These are phyloP conservation scores for Pseudomugil gertrudae DNA, from an alignment of 2,797 vertebrate genomes.

Conservation along the genomic window DNA sequence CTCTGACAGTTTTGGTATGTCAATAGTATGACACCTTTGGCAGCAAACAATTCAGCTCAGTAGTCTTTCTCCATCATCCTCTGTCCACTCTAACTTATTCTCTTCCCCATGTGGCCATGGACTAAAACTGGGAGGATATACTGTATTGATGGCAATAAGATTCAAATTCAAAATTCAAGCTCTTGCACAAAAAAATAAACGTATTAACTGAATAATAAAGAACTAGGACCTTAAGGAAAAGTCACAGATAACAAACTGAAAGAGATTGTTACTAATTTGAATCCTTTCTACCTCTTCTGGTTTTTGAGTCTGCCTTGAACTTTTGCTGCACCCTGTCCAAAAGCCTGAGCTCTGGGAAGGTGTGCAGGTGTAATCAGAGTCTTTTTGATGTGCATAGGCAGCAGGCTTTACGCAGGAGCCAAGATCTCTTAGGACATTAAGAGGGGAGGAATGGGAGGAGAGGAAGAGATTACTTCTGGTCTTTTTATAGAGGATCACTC, in stretches of 20 bases:
- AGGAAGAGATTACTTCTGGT: conserved; percentile 70
- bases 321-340: conserved; percentile 50
- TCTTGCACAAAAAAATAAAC: too few relatives aligned
- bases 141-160: conserved; percentile 61
- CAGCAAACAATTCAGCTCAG: conserved; percentile 34
- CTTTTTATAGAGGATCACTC: conserved; percentile 80
- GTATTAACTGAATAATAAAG: too few relatives aligned
- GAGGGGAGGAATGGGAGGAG: conserved; percentile 55
- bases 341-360: conserved; percentile 57
- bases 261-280: conserved; percentile 21
- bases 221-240: too few relatives aligned
- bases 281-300: conserved; percentile 22
- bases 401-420: conserved; percentile 61
- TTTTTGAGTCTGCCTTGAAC: conserved; percentile 59
- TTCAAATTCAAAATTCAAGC: too few relatives aligned
- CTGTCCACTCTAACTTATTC: not conserved
- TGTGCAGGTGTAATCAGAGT: conserved; percentile 68
- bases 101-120: conserved; percentile 1
- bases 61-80: conserved; percentile 38
- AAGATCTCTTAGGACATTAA: conserved; percentile 74
- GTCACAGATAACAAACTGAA: conserved; percentile 22
- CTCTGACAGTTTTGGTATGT: conserved; percentile 64
- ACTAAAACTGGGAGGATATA: conserved; percentile 41
- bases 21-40: conserved; percentile 67
- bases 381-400: conserved; percentile 65